Percentiles rank a stretch among this genome's conserved stretches.
phyloP scores from a whole-genome alignment of 1,140 invertebrate genomes.

The Orussus abietinus region DNA sequence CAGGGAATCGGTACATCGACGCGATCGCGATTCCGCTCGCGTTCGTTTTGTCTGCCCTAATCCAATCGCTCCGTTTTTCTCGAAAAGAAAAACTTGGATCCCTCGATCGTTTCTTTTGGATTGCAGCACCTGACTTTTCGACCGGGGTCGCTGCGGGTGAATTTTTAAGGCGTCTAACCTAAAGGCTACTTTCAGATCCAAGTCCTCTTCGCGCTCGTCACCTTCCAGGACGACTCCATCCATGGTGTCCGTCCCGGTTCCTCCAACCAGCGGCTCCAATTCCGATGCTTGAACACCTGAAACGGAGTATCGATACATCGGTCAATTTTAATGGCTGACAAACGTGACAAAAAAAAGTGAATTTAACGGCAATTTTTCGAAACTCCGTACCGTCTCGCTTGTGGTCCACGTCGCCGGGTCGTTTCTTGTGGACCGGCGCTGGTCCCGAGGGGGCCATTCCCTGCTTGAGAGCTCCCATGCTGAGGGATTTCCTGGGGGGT shows the following conservation, averaged over 20 bases:
- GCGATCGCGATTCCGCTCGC: too few relatives aligned
- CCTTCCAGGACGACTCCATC: constrained; percentile 57
- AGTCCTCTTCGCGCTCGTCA: constrained; percentile 51
- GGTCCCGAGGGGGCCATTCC: constrained; percentile 51
- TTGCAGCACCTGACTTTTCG: too few relatives aligned
- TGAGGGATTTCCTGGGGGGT: constrained; percentile 74
- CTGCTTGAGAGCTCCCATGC: constrained; percentile 78
- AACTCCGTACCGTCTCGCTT: constrained; percentile 42
- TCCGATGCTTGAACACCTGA: constrained; percentile 57
- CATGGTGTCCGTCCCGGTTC: constrained; percentile 59
- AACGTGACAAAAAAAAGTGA: background rate
- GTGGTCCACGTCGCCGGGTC: constrained; percentile 51
- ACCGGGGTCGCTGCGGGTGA: constrained; percentile 44
- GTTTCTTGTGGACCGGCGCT: constrained; percentile 63
- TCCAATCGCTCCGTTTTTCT: too few relatives aligned
- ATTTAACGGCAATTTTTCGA: background rate
- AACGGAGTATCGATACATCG: constrained; percentile 15
- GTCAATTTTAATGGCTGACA: constrained; percentile 7
- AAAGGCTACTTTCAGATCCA: constrained; percentile 41
- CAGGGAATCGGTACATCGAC: too few relatives aligned
- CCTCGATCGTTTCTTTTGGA: too few relatives aligned
- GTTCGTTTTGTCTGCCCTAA: too few relatives aligned
- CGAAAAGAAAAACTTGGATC: too few relatives aligned
- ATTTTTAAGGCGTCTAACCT: constrained; percentile 49
- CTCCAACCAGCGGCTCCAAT: constrained; percentile 74